Percentiles rank a stretch among this genome's conserved stretches.
Conservation (phyloP, 2,888 invertebrate genomes). For the Acrobasis suavella region DNA sequence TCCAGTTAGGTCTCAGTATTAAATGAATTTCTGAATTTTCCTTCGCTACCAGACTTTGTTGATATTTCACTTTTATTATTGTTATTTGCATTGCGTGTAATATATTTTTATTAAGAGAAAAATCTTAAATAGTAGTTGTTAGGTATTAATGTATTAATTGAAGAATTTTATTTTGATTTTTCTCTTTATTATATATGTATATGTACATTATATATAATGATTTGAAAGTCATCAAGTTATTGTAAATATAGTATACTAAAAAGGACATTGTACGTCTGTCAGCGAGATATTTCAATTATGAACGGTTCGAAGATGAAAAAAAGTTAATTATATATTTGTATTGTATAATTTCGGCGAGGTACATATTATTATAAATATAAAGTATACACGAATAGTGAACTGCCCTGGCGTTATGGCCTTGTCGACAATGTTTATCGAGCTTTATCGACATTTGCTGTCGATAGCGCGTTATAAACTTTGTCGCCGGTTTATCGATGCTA, state of each 20-base stretch:
- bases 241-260: constrained; percentile 78
- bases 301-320: constrained; percentile 43
- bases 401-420: constrained; percentile 26
- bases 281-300: constrained; percentile 58
- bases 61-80: constrained; percentile 64
- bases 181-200: constrained; percentile 77
- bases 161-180: constrained; percentile 81
- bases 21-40: constrained; percentile 41
- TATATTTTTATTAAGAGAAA: constrained; percentile 81
- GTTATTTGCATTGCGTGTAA: constrained; percentile 78
- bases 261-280: constrained; percentile 64
- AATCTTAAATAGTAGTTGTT: constrained; percentile 80
- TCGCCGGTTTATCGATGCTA: too few relatives aligned
- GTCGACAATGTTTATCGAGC: too few relatives aligned
- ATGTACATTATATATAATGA: constrained; percentile 77
- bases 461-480: too few relatives aligned
- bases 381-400: constrained; percentile 55
- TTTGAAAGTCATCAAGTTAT: constrained; percentile 76
- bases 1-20: constrained; percentile 71
- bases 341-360: constrained; percentile 69
- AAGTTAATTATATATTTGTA: constrained; percentile 75
- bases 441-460: too few relatives aligned
- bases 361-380: constrained; percentile 54
- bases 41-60: constrained; percentile 65
- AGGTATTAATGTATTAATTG: constrained; percentile 81